Base-by-base conservation (phyloP, 92 coral and sea anemone species). In the Actinostola sp. region DNA sequence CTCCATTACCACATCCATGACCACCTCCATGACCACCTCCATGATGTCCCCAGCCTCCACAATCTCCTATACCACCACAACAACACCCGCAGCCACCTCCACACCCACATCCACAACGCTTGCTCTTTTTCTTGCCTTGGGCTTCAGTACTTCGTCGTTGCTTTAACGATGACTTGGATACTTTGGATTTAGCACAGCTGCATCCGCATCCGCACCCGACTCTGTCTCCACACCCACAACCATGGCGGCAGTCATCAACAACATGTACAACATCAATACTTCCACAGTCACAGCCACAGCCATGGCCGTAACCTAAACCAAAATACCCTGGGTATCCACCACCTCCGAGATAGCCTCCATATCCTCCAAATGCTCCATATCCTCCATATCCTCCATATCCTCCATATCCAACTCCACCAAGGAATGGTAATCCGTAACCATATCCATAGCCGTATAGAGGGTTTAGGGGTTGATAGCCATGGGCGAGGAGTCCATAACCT, bases 381-480 rank as follows among this genome's bases (percentile, higher is more conserved):
- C 93, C n/a, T n/a, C n/a, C 93, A n/a, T 59, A 73, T 16, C 89
- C 84, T n/a, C 86, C 89, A 43, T 62, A 73, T 8, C 87, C 92
- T 17, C 89, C 89, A 62, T 50, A 71, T 21, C 89, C 89, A 16
- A 38, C 71, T 31, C 92, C 97, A 16, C 91, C 91, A 23, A 86
- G 58, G 36, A 66, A 52, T 25, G 84, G 88, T 58, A 67, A 81
- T 32, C 55, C 79, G 11, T 54, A 38, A 25, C 93, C 93, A 32
- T 67, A 83, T 0, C 89, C 89, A 23, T 29, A 29, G 59, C 85
- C 88, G n/a, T 57, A 65, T 43, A 72, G 66, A 34, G 51, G 69
- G 19, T 67, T n/a, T 63, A 63, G 9, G 10, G 69, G 75, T 1
- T 53, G 77, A 49, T 57, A 75, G 71, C 67, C 48, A 0, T 66